These are phyloP conservation scores for Heteromyza rotundicornis DNA, from an alignment of 2,888 invertebrate species.

Conservation along the genomic window DNA sequence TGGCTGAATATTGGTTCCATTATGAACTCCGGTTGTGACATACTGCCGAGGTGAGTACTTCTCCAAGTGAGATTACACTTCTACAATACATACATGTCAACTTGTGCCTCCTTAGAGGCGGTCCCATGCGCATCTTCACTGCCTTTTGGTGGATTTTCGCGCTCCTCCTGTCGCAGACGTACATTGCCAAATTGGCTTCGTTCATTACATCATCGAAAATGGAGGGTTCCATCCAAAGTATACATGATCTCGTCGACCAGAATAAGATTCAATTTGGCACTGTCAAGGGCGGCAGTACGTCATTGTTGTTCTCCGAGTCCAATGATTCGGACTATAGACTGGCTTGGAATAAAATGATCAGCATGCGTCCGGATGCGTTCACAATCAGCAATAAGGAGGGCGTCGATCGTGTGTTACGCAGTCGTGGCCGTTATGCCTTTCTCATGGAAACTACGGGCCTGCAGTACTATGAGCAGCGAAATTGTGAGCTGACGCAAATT, in stretches of 20 bases:
- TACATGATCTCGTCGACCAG: slow-evolving; percentile 90
- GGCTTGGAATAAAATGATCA: slow-evolving; percentile 89
- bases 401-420: slow-evolving; percentile 77
- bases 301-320: slow-evolving; percentile 85
- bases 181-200: slow-evolving; percentile 94
- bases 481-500: slow-evolving; percentile 81
- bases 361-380: slow-evolving; percentile 81
- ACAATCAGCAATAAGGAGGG: slow-evolving; percentile 81
- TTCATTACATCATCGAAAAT: slow-evolving; percentile 89
- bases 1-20: slow-evolving; percentile 94
- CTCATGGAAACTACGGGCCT: slow-evolving; percentile 95
- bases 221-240: slow-evolving; percentile 87
- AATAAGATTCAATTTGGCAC: slow-evolving; percentile 95
- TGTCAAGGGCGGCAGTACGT: slow-evolving; percentile 84
- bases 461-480: slow-evolving; percentile 84
- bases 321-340: slow-evolving; percentile 84
- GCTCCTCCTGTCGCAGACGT: slow-evolving; percentile 80
- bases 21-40: slow-evolving; percentile 91
- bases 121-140: slow-evolving; percentile 77
- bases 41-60: slow-evolving; percentile 76
- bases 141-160: slow-evolving; percentile 86
- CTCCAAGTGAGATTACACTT: not conserved
- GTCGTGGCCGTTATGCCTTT: slow-evolving; percentile 84
- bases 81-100: too few species aligned
- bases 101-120: slow-evolving; percentile 65